Evolutionary conservation across 2,888 invertebrate genomes (phyloP), one percentile per base, ranked within the genome.

Genomic region (Endomychus coccineus): DNA sequence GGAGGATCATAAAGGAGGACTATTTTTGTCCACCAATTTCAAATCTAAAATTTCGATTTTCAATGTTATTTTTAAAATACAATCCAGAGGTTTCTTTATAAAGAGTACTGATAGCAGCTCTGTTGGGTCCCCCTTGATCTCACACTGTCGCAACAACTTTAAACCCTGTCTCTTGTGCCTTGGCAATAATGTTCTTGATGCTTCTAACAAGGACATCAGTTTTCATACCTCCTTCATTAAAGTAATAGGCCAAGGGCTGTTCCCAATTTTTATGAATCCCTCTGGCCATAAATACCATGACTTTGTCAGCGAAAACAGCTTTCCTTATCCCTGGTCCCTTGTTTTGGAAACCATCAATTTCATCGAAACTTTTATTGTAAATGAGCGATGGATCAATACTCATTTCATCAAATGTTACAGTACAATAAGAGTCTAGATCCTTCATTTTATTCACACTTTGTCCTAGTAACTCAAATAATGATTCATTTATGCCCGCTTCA

Each of bases 251-350:
- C 16, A 36, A 6, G n/a, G 36, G 36, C 16, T 30, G 22, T 15
- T 36, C 31, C 36, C 36, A 36, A 11, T 30, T 28, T 19, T 29
- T 35, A 27, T 13, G 10, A 7, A 35, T 28, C 11, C 35, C 35
- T 14, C 19, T 10, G n/a, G 31, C 36, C 36, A 36, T 36, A 23
- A 36, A 36, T n/a, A 36, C 36, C 30, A 36, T 31, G 4, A 13
- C 36, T 22, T 31, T 36, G 14, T 36, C 31, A 6, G 30, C 36
- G 4, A 22, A 23, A 9, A n/a, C 15, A 10, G 5, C 6, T 1
- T 19, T 6, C 14, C 25, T 21, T 2, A 13, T 17, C 2, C 6
- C 5, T 23, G 5, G 7, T 13, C 38, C 33, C 19, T 27, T 33
- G 14, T 38, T 22, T 10, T 38, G 16, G 23, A 38, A 33, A 11